Base-by-base conservation (phyloP, 2,888 invertebrate genomes). In the Thymelicus acteon region DNA sequence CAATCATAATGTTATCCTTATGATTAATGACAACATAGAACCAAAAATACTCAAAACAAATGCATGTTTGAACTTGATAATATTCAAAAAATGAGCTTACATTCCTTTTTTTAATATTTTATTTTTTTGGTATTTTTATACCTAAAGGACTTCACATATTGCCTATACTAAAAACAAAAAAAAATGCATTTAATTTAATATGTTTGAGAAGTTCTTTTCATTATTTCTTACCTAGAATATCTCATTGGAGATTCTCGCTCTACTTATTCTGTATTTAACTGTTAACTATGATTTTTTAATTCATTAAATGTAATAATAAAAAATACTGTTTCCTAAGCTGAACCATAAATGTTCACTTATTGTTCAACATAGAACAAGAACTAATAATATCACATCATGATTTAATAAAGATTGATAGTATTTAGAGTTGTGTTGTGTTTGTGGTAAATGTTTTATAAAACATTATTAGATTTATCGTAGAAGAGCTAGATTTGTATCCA, bases 81-180 rank as follows among this genome's bases (percentile, higher is more conserved):
- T 70, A 70, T 70, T 64, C 48, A 62, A 57, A 71, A 65, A 71
- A 71, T 71, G 70, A 65, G 49, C 64, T 65, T 64, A 65, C 65
- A 71, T 65, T 71, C 64, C 65, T 52, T 60, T 61, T 40, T 70
- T 70, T 64, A 70, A 69, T 64, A 54, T 60, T 64, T 70, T 64
- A 60, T 60, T 64, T 52, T 63, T 63, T 48, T 31, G 61, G 54
- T 57, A 62, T 68, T 62, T 47, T 48, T 37, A 62, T 57, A 52
- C 10, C 54, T n/a, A 52, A 8, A 49, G 12, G 49, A 49, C 67
- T 49, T 39, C 48, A 49, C 39, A n/a, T 48, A 48, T 60, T 37
- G 48, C 60, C 49, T 39, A 40, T 19, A 49, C 19, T 60, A 13
- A 67, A 13, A 24, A 37, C 31, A 57, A 66, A 66, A 7, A 7